phyloP scores from a whole-genome alignment of 2,113 vertebrate species.

The Loxodonta africana region DNA sequence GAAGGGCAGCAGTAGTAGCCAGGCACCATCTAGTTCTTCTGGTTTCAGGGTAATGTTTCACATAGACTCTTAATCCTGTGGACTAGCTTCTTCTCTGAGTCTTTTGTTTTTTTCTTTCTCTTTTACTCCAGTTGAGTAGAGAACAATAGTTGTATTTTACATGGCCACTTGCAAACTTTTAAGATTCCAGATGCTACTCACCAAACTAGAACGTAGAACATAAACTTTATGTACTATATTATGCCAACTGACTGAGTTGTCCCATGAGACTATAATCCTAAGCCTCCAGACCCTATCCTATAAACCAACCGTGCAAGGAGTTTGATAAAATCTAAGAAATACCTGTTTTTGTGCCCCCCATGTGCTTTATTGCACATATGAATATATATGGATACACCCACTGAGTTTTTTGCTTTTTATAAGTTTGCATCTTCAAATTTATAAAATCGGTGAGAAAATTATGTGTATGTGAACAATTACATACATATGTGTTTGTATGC shows the following conservation, averaged over 20 bases:
- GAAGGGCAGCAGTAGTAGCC: no score
- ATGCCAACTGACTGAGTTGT: background rate
- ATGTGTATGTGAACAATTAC: background rate
- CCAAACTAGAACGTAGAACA: background rate
- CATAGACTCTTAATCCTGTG: background rate
- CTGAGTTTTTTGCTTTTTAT: background rate
- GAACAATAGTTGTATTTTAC: no score
- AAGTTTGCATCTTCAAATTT: background rate
- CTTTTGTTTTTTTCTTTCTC: background rate
- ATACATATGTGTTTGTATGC: background rate
- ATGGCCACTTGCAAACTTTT: background rate
- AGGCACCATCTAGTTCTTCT: background rate
- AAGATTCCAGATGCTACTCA: background rate
- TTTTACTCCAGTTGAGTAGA: background rate
- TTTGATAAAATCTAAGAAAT: background rate
- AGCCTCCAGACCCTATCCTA: background rate
- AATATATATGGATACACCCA: background rate
- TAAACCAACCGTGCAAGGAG: background rate
- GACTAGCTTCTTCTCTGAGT: background rate
- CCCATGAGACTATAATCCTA: background rate
- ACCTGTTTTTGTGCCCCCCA: background rate
- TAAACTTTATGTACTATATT: background rate
- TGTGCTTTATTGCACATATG: background rate
- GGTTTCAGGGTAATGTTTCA: background rate
- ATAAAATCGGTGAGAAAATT: conserved; percentile 27